Base-by-base conservation (phyloP, 2,113 vertebrate genomes). In the Quiscalus mexicanus region DNA sequence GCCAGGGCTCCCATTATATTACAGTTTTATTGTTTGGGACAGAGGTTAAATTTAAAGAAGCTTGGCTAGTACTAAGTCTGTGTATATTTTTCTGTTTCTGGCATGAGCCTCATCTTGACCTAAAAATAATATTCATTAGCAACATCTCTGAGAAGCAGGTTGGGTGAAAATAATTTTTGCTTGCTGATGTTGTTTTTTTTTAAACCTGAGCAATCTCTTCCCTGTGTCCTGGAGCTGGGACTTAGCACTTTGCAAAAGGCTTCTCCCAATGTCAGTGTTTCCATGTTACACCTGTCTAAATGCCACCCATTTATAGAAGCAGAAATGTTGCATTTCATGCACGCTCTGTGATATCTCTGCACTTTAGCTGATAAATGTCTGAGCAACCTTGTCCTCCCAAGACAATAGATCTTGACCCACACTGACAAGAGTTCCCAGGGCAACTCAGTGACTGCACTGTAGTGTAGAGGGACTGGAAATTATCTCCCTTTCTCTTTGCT, bases 11-110 rank as follows among this genome's bases (percentile, higher is more conserved):
- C 62, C 0, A 1, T 75, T 77, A 30, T 59, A 41, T 86, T 83
- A 17, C 23, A 22, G 35, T 63, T 80, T 83, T 76, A 31, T 77
- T 95, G 55, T 47, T 59, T 86, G 25, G 24, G 76, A 60, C 27
- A 84, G 55, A 90, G 79, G 68, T 92, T 86, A 93, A 85, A 76
- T 69, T 41, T 39, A 73, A 83, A 58, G 70, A 77, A 91, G 28
- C 62, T 65, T 94, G 78, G n/a, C 58, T 68, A 50, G 56, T 80
- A 33, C 8, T 10, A 45, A 90, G 11, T 35, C 77, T 70, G 11
- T 67, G 47, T 68, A 89, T 47, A 71, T n/a, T 92, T 92, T 78
- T 67, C 41, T 56, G 4, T 30, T 89, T 79, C 56, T 95, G 74
- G 4, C 47, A 49, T n/a, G 2, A 87, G 24, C 35, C 14, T 93